Percentiles rank a stretch among this genome's conserved stretches.
Conservation (phyloP, 2,113 vertebrate species). For the Channa argus region DNA sequence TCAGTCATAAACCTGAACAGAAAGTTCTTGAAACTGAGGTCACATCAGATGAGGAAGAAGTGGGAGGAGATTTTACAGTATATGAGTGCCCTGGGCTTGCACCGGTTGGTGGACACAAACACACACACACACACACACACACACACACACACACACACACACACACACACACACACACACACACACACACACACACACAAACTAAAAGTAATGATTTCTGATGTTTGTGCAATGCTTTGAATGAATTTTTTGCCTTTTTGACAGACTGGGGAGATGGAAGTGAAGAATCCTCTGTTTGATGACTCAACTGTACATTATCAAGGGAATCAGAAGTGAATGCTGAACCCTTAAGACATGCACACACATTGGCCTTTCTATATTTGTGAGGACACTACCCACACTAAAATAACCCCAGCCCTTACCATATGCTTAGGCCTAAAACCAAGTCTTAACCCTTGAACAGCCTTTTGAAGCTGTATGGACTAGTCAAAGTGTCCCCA, state of each 20-base stretch:
- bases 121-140: slow-evolving; percentile 14
- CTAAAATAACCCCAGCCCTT: neutral
- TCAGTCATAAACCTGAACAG: slow-evolving; percentile 91
- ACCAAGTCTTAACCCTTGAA: slow-evolving; percentile 2
- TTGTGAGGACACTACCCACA: no score
- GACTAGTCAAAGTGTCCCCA: neutral
- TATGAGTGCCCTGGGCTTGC: slow-evolving; percentile 97
- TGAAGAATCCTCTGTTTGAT: slow-evolving; percentile 96
- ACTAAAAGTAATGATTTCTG: neutral
- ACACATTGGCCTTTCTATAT: neutral
- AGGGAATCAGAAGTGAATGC: slow-evolving; percentile 80
- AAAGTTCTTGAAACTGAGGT: slow-evolving; percentile 85
- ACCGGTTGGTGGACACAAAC: slow-evolving; percentile 84
- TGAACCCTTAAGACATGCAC: slow-evolving; percentile 22
- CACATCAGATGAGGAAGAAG: slow-evolving; percentile 93
- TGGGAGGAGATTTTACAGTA: slow-evolving; percentile 95
- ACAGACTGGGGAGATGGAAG: slow-evolving; percentile 98
- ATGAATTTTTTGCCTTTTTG: neutral
- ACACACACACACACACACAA: neutral
- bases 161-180: neutral
- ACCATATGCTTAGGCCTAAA: neutral
- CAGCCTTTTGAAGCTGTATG: neutral
- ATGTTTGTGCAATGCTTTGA: neutral
- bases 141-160: neutral
- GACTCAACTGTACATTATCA: slow-evolving; percentile 84